phyloP scores from a whole-genome alignment of 2,888 invertebrate genomes.

The Agrochola macilenta region DNA sequence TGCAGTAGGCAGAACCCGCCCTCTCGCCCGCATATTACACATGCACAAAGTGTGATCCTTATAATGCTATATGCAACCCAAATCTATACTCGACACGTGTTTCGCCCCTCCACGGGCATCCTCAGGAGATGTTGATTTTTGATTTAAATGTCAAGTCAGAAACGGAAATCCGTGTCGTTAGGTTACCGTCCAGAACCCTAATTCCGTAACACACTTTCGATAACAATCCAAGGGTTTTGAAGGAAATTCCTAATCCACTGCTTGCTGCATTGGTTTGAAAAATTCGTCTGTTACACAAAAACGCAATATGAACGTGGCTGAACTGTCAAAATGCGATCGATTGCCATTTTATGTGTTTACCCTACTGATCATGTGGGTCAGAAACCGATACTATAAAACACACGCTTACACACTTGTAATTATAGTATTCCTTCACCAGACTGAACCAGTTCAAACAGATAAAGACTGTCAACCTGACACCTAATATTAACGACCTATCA shows the following conservation, averaged over 20 bases:
- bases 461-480: slow-evolving; percentile 27
- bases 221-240: too few relatives aligned
- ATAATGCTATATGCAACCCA: background rate
- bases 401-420: background rate
- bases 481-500: slow-evolving; percentile 42
- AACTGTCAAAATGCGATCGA: too few relatives aligned
- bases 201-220: background rate
- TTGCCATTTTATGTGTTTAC: background rate
- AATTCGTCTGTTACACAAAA: too few relatives aligned
- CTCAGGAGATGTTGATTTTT: background rate
- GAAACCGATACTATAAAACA: background rate
- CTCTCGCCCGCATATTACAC: background rate
- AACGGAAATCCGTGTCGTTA: background rate
- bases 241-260: too few relatives aligned
- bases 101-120: background rate
- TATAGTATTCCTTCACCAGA: background rate
- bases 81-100: background rate
- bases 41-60: background rate
- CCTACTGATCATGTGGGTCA: background rate
- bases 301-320: too few relatives aligned
- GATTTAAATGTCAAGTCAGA: background rate
- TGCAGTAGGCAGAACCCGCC: background rate
- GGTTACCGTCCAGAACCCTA: background rate
- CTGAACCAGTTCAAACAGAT: slow-evolving; percentile 12
- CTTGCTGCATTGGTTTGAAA: too few relatives aligned